Percentiles rank a stretch among this genome's conserved stretches.
phyloP scores from a whole-genome alignment of 1,140 invertebrate genomes.

The Drosophila pectinifera region DNA sequence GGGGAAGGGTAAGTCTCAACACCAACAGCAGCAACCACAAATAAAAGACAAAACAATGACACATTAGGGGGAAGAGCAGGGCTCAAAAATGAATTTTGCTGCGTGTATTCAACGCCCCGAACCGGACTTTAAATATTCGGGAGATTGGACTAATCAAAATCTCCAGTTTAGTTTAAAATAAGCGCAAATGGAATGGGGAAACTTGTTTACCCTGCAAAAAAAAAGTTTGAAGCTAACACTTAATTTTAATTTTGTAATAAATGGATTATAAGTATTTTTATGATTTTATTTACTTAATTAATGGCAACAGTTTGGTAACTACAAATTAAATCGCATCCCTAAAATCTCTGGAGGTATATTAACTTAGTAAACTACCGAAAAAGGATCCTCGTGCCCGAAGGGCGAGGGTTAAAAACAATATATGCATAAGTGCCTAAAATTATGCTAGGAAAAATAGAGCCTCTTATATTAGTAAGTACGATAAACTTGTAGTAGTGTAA shows the following conservation, averaged over 20 bases:
- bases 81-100: background rate
- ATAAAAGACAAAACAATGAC: slow-evolving; percentile 20
- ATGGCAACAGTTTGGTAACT: too few relatives aligned
- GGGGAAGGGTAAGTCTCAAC: background rate
- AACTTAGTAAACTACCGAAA: too few relatives aligned
- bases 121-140: background rate
- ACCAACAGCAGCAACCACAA: slow-evolving; percentile 10
- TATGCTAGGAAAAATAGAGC: too few relatives aligned
- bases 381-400: too few relatives aligned
- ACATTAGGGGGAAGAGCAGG: background rate
- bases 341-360: too few relatives aligned
- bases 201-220: background rate
- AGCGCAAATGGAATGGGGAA: background rate
- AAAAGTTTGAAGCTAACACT: background rate
- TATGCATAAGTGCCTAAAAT: too few relatives aligned
- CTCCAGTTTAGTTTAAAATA: background rate
- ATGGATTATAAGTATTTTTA: too few relatives aligned
- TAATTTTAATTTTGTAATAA: background rate
- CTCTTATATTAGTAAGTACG: too few relatives aligned
- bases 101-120: background rate
- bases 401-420: too few relatives aligned
- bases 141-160: background rate
- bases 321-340: too few relatives aligned
- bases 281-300: too few relatives aligned
- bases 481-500: too few relatives aligned